Evolutionary conservation across 2,888 invertebrate species (phyloP), one percentile per base, ranked within the genome.

Genomic region (Ectropis crepuscularia): DNA sequence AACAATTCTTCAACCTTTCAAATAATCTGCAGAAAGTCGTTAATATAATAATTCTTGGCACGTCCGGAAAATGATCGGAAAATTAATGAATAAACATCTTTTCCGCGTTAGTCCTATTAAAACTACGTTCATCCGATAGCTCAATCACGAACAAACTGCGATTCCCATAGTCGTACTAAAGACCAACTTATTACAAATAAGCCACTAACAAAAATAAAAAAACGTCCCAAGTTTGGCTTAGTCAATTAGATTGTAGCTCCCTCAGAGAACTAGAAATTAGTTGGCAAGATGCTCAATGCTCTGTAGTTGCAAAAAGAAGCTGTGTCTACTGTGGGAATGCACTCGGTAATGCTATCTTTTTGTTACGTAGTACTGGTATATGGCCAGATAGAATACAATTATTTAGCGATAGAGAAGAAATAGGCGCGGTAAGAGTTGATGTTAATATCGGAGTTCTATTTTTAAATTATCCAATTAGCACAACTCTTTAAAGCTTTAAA

Each of bases 291-390:
- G 28, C 10, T 28, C 47, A 38, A 2, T 49, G 7, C 7, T 38
- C 60, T 55, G 61, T 59, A 48, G 66, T 48, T 42, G 75, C 74
- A 85, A 87, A 87, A 90, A 90, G 80, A 57, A 47, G 47, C 38
- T 39, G 46, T 70, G 70, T 72, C 70, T 72, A 75, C 83, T 87
- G 88, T 89, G 90, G 87, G 90, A 91, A 90, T 90, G 85, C 78
- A 79, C 57, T 80, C 70, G 71, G 86, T 81, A 86, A 86, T 87
- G 83, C 81, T 79, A 84, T 79, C 84, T 89, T 90, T 89, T 90
- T 89, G 82, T 85, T 77, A 69, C 74, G 71, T 74, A 81, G 80
- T 81, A 76, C 81, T 77, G 74, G n/a, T n/a, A n/a, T n/a, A n/a
- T n/a, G n/a, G 72, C 76, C 70, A 59, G 66, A 69, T 70, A 69